phyloP scores from a whole-genome alignment of 2,888 invertebrate species.

The Acanthosepion lycidas region DNA sequence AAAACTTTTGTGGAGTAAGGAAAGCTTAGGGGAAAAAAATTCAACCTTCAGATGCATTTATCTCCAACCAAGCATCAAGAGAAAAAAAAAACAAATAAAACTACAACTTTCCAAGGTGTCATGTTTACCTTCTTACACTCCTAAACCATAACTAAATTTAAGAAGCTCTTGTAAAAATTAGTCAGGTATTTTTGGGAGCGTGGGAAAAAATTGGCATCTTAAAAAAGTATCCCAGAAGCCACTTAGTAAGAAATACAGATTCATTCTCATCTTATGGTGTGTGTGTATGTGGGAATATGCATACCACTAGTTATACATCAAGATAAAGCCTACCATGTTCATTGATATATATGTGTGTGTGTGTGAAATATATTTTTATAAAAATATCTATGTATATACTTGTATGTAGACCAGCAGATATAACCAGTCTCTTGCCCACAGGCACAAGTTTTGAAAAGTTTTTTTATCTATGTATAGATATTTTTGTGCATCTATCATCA shows the following conservation, averaged over 20 bases:
- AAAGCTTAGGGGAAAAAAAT: neutral
- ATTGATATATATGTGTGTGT: too few species aligned
- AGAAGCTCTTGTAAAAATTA: neutral
- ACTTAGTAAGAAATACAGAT: neutral
- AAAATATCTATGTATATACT: too few species aligned
- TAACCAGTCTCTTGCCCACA: too few species aligned
- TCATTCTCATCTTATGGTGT: neutral
- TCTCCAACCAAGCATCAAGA: neutral
- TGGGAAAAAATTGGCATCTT: neutral
- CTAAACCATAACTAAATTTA: neutral
- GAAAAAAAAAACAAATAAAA: neutral
- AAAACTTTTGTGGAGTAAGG: neutral
- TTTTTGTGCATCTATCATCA: too few species aligned
- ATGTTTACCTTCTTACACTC: constrained; percentile 4
- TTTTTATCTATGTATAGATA: too few species aligned
- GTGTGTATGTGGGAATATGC: neutral
- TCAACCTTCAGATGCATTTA: neutral
- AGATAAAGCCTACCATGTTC: neutral
- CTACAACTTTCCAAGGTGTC: neutral
- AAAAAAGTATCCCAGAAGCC: neutral
- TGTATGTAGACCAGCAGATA: too few species aligned
- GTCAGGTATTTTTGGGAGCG: constrained; percentile 33
- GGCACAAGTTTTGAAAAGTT: too few species aligned
- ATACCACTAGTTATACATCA: neutral
- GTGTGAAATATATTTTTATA: too few species aligned